Conservation (phyloP, 2,888 invertebrate genomes). For the Sesamia inferens region DNA sequence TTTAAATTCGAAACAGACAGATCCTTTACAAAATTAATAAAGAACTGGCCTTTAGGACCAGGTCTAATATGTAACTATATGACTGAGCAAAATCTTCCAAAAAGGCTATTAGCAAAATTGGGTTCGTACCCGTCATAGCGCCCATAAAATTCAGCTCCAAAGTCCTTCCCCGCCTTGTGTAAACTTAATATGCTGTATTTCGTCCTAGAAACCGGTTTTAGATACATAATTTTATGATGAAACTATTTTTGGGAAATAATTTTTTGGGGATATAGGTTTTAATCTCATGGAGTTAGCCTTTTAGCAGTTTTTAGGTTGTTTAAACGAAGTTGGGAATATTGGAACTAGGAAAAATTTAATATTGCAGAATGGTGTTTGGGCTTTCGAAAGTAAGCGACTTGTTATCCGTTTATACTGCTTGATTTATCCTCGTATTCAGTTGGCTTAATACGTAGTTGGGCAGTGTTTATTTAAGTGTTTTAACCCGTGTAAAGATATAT, state of each 20-base stretch:
- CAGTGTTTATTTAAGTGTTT: not conserved
- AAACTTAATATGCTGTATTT: conserved; percentile 53
- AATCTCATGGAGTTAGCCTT: conserved; percentile 12
- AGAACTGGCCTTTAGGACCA: conserved; percentile 16
- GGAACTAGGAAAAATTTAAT: not conserved
- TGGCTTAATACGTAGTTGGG: not conserved
- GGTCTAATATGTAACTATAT: conserved; percentile 32
- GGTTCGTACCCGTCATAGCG: conserved; percentile 49
- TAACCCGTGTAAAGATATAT: too few species aligned
- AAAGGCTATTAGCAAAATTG: conserved; percentile 68
- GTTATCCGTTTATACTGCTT: not conserved
- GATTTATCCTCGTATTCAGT: not conserved
- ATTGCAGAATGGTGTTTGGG: not conserved
- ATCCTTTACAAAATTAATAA: not conserved
- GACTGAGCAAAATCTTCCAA: conserved; percentile 56
- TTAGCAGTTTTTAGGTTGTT: conserved; percentile 1
- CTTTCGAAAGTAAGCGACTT: not conserved
- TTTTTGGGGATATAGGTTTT: conserved; percentile 20
- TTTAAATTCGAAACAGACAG: conserved; percentile 2
- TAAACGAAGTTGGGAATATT: conserved; percentile 1
- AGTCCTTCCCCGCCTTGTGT: conserved; percentile 38
- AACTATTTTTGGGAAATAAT: conserved; percentile 41
- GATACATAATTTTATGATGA: conserved; percentile 20
- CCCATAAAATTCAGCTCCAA: conserved; percentile 49
- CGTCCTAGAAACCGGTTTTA: conserved; percentile 22